A percentile compares a stretch with the other conserved stretches of the same genome.
Conservation (phyloP, 2,888 invertebrate genomes). For the Trachelus troglodyta region DNA sequence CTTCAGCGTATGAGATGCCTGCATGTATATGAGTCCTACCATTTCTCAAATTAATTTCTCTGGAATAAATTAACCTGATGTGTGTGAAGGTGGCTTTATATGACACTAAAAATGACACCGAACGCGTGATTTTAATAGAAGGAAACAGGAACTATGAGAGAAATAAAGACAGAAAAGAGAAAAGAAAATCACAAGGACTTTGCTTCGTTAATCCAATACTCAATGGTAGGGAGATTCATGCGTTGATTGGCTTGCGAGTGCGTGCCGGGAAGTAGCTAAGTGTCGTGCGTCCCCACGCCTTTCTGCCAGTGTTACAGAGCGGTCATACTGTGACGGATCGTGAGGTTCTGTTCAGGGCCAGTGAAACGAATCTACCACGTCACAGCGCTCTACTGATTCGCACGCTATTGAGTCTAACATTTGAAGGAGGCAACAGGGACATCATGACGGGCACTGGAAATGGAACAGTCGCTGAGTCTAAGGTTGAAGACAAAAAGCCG, state of each 20-base stretch:
- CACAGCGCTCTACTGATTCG: not conserved
- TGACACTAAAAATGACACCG: not conserved
- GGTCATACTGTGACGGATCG: conserved; percentile 29
- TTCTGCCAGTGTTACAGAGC: conserved; percentile 48
- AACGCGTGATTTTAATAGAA: not conserved
- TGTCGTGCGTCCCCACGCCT: conserved; percentile 43
- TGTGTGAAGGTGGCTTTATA: not conserved
- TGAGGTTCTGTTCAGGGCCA: conserved; percentile 10
- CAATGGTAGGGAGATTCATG: conserved; percentile 22
- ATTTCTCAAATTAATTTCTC: not conserved
- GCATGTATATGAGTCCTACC: not conserved
- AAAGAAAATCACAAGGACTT: conserved; percentile 2
- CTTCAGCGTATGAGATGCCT: not conserved
- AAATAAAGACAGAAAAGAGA: not conserved
- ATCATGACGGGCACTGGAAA: conserved; percentile 44
- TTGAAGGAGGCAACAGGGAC: conserved; percentile 11
- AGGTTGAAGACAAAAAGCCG: conserved; percentile 38
- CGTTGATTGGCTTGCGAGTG: conserved; percentile 43
- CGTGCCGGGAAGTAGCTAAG: conserved; percentile 53
- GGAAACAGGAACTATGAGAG: not conserved
- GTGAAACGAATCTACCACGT: conserved; percentile 3
- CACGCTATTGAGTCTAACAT: not conserved
- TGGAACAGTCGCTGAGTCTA: conserved; percentile 43
- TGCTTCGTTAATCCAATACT: not conserved
- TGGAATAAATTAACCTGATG: not conserved